phyloP scores from a whole-genome alignment of 2,113 vertebrate species.

The Nerophis ophidion region DNA sequence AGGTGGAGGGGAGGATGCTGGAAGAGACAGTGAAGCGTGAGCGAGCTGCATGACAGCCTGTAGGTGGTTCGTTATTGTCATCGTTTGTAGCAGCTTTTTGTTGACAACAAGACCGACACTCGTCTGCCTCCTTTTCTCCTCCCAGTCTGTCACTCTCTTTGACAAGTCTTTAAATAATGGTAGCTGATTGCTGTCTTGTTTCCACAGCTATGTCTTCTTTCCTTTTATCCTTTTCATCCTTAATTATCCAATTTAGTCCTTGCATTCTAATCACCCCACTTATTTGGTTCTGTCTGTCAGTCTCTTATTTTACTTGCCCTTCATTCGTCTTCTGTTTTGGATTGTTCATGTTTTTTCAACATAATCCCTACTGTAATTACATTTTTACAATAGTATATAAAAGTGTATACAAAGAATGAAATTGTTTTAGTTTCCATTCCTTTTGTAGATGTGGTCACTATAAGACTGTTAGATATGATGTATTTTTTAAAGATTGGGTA shows the following conservation, averaged over 20 bases:
- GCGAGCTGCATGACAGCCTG: slow-evolving; percentile 50
- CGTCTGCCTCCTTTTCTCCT: slow-evolving; percentile 48
- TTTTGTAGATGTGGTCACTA: background rate
- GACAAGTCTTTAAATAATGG: slow-evolving; percentile 60
- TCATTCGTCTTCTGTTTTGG: background rate
- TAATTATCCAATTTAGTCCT: background rate
- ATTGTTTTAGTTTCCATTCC: no score
- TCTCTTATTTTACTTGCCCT: background rate
- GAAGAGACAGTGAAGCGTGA: slow-evolving; percentile 10
- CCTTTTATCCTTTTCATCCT: background rate
- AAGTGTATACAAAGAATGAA: no score
- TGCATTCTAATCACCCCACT: background rate
- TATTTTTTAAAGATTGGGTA: no score
- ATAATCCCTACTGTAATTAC: background rate
- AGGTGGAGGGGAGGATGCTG: background rate
- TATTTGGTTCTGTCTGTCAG: background rate
- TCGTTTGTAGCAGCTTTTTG: slow-evolving; percentile 57
- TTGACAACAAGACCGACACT: slow-evolving; percentile 58
- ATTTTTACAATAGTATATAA: no score
- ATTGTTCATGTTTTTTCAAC: background rate
- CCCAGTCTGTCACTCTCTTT: slow-evolving; percentile 45
- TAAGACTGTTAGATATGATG: no score
- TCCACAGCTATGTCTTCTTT: background rate
- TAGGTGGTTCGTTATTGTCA: slow-evolving; percentile 62
- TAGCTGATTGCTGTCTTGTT: slow-evolving; percentile 16